phyloP scores from a whole-genome alignment of 2,888 invertebrate genomes.

The Cephus spinipes region DNA sequence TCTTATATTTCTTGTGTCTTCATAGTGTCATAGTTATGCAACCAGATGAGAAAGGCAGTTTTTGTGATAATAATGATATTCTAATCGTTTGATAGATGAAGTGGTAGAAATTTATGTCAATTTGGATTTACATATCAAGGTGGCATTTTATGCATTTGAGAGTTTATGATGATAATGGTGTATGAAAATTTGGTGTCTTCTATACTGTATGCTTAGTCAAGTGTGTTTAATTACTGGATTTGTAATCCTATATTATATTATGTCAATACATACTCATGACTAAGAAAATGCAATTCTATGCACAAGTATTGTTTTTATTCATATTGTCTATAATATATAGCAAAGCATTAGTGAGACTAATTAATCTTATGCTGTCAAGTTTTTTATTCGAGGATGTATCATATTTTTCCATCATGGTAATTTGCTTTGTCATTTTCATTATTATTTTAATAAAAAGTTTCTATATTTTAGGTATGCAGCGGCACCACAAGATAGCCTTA shows the following conservation, averaged over 20 bases:
- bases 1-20: background rate
- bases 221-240: background rate
- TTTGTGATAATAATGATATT: background rate
- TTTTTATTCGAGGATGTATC: background rate
- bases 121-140: background rate
- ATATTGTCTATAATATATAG: background rate
- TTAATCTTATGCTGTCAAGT: background rate
- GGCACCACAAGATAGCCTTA: slow-evolving; percentile 53
- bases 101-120: no score
- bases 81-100: no score
- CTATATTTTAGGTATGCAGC: slow-evolving; percentile 42
- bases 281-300: background rate
- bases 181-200: background rate
- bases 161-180: background rate
- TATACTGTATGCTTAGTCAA: background rate
- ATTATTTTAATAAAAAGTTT: background rate
- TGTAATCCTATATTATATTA: background rate
- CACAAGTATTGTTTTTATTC: background rate
- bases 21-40: background rate
- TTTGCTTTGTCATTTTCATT: background rate
- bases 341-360: background rate
- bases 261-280: background rate
- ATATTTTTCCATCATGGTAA: background rate
- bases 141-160: background rate
- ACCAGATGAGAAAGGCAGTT: background rate